Evolutionary conservation across 2,113 vertebrate species (phyloP).

Genomic region (Percopsis transmontana): DNA sequence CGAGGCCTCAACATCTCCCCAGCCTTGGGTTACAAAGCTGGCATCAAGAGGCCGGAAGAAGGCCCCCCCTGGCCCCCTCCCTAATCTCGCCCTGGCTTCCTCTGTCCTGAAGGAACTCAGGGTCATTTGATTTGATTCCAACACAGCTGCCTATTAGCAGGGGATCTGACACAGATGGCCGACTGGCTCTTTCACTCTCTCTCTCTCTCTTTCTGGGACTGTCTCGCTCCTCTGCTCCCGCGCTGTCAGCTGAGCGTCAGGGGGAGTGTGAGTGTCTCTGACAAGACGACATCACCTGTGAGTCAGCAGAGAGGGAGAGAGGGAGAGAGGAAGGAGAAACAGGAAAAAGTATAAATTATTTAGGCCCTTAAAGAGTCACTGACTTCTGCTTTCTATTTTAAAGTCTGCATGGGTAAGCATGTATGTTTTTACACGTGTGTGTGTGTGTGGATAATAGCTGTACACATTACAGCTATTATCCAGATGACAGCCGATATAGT

Average conservation of each 20-base stretch:
- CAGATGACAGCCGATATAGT: conserved; percentile 19
- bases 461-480: neutral
- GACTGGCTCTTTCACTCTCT: conserved; percentile 24
- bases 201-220: conserved; percentile 20
- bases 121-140: conserved; percentile 37
- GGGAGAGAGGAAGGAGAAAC: conserved; percentile 17
- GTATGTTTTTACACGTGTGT: neutral
- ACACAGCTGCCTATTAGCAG: conserved; percentile 63
- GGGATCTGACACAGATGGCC: conserved; percentile 56
- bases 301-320: conserved; percentile 38
- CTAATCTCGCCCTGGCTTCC: neutral
- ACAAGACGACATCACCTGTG: conserved; percentile 68
- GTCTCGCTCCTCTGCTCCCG: conserved; percentile 37
- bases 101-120: conserved; percentile 27
- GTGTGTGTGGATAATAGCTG: conserved; percentile 1
- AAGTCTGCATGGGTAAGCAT: conserved; percentile 3
- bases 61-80: conserved; percentile 7
- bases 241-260: conserved; percentile 45
- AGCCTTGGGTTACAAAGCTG: conserved; percentile 40
- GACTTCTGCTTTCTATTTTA: neutral
- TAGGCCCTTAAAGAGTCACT: conserved; percentile 8
- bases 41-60: conserved; percentile 41
- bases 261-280: conserved; percentile 36
- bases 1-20: conserved; percentile 51
- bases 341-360: conserved; percentile 46